A percentile compares a stretch with the other conserved stretches of the same genome.
Evolutionary conservation across 30 jellyfish, hydroid and myxozoan species (phyloP).

Genomic region (Phacellophora camtschatica): DNA sequence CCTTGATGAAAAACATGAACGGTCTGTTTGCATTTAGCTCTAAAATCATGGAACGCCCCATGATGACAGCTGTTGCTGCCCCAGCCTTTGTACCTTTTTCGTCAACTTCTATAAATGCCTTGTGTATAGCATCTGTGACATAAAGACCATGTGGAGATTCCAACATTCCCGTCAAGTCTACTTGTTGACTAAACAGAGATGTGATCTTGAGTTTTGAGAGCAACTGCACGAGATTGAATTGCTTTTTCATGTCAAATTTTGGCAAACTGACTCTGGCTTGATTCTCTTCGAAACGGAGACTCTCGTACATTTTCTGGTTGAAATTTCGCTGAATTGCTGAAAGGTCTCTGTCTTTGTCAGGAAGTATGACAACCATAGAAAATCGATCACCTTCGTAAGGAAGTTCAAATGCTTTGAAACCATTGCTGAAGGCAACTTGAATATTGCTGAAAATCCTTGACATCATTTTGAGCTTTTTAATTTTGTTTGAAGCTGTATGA

Average conservation of each 20-base stretch:
- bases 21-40: constrained; percentile 78
- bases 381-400: constrained; percentile 73
- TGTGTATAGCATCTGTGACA: constrained; percentile 74
- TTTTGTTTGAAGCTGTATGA: constrained; percentile 9
- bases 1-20: constrained; percentile 74
- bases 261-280: constrained; percentile 62
- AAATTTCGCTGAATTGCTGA: constrained; percentile 12
- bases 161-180: constrained; percentile 76
- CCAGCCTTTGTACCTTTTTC: constrained; percentile 96
- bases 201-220: constrained; percentile 44
- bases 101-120: constrained; percentile 73
- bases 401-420: constrained; percentile 42
- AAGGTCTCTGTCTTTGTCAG: constrained; percentile 39
- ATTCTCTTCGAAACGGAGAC: not conserved
- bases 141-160: constrained; percentile 34
- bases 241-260: constrained; percentile 33
- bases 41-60: constrained; percentile 49
- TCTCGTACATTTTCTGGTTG: not conserved
- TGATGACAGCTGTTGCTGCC: constrained; percentile 78
- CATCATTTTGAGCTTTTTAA: constrained; percentile 64
- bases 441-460: not conserved
- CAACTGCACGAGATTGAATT: not conserved
- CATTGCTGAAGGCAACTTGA: not conserved
- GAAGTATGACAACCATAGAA: constrained; percentile 77
- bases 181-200: constrained; percentile 46